Percentiles rank a stretch among this genome's conserved stretches.
Evolutionary conservation across 2,888 invertebrate genomes (phyloP).

Genomic region (Eutolmus rufibarbis): DNA sequence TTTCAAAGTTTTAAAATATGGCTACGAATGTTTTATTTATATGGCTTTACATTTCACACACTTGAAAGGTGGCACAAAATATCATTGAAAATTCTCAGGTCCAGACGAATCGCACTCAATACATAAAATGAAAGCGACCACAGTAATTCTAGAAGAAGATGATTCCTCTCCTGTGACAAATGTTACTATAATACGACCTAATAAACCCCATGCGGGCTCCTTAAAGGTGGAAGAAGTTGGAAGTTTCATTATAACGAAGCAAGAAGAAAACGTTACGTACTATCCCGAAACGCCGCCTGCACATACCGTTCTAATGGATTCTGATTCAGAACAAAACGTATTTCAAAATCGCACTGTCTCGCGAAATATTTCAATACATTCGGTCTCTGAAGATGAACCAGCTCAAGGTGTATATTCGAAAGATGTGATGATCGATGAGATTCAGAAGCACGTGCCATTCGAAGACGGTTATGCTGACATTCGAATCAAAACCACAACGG

Average conservation of each 20-base stretch:
- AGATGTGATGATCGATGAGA: slow-evolving; percentile 69
- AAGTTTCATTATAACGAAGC: slow-evolving; percentile 55
- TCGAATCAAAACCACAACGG: slow-evolving; percentile 55
- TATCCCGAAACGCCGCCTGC: slow-evolving; percentile 59
- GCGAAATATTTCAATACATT: slow-evolving; percentile 72
- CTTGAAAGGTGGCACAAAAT: slow-evolving; percentile 51
- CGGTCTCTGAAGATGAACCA: slow-evolving; percentile 70
- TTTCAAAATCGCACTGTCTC: slow-evolving; percentile 58
- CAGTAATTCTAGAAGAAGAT: slow-evolving; percentile 67
- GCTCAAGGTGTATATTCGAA: slow-evolving; percentile 65
- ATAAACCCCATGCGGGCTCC: slow-evolving; percentile 65
- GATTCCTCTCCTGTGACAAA: slow-evolving; percentile 49
- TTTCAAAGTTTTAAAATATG: neutral
- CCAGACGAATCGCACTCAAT: slow-evolving; percentile 72
- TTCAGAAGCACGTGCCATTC: slow-evolving; percentile 64
- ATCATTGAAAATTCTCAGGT: slow-evolving; percentile 67
- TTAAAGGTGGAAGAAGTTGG: slow-evolving; percentile 68
- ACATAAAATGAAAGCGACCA: slow-evolving; percentile 71
- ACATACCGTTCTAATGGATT: slow-evolving; percentile 66
- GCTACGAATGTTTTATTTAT: neutral
- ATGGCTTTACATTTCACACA: neutral
- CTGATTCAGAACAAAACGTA: slow-evolving; percentile 62
- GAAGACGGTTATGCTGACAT: slow-evolving; percentile 61
- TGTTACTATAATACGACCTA: slow-evolving; percentile 6
- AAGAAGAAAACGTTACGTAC: slow-evolving; percentile 41